A percentile compares a stretch with the other conserved stretches of the same genome.
phyloP scores from a whole-genome alignment of 2,113 vertebrate species.

The Coturnix japonica region DNA sequence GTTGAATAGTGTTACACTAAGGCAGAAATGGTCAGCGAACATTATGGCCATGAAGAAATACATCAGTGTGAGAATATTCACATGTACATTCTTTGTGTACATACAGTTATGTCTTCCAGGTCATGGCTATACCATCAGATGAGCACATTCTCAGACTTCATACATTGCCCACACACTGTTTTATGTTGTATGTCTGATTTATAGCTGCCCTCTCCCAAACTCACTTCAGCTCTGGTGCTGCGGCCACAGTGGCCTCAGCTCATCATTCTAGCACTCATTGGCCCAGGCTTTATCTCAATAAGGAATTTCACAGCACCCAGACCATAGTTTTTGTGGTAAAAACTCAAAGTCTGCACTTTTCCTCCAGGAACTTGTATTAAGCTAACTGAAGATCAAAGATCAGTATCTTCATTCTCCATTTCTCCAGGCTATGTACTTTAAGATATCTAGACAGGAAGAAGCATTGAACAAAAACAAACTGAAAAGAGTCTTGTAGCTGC shows the following conservation, averaged over 20 bases:
- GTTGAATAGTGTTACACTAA: neutral
- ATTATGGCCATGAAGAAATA: neutral
- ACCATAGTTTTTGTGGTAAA: neutral
- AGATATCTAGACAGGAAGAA: neutral
- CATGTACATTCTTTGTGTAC: neutral
- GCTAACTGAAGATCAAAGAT: neutral
- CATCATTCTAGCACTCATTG: rapidly evolving
- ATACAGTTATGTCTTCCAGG: neutral
- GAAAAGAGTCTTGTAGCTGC: neutral
- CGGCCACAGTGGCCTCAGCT: neutral
- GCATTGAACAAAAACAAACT: neutral
- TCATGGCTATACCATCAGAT: neutral
- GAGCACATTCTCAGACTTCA: neutral
- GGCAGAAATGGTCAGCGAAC: neutral
- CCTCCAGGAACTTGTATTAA: neutral
- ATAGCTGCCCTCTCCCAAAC: neutral
- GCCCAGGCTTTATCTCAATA: neutral
- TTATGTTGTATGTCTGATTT: neutral
- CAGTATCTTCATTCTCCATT: neutral
- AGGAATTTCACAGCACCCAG: neutral
- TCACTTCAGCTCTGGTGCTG: neutral
- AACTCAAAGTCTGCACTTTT: neutral
- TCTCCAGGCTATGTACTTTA: neutral
- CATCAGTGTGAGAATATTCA: neutral
- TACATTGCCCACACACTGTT: neutral